A percentile compares a stretch with the other conserved stretches of the same genome.
Conservation (phyloP, 2,113 vertebrate genomes). For the Gymnobelideus leadbeateri region DNA sequence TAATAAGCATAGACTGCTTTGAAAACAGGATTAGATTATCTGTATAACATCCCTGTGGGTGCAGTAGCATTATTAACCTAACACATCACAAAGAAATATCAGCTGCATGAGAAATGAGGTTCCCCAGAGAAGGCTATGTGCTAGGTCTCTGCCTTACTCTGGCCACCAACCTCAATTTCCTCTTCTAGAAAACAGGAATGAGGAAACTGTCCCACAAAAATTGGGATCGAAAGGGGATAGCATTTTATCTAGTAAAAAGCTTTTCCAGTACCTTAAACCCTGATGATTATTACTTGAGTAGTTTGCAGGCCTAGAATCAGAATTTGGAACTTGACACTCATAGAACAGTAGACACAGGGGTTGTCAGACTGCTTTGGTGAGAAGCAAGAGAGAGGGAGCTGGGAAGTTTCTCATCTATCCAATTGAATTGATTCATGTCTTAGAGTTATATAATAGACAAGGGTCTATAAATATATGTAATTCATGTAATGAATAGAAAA, state of each 20-base stretch:
- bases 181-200: not conserved
- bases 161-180: not conserved
- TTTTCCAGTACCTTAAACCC: not conserved
- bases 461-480: not conserved
- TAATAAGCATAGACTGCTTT: not conserved
- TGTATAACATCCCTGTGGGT: not conserved
- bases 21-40: constrained; percentile 5
- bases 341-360: not conserved
- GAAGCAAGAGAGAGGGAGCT: not conserved
- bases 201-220: not conserved
- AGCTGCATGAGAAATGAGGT: not conserved
- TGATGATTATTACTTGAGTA: not conserved
- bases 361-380: not conserved
- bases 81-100: not conserved
- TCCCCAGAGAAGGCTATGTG: not conserved
- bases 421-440: not conserved
- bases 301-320: not conserved
- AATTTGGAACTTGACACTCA: not conserved
- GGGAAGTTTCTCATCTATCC: not conserved
- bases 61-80: not conserved
- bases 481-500: not conserved
- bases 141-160: not conserved
- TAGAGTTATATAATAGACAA: not conserved
- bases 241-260: not conserved
- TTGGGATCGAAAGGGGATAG: not conserved